A percentile compares a stretch with the other conserved stretches of the same genome.
Conservation (phyloP, 2,888 invertebrate genomes). For the Cyrtodaria siliqua region DNA sequence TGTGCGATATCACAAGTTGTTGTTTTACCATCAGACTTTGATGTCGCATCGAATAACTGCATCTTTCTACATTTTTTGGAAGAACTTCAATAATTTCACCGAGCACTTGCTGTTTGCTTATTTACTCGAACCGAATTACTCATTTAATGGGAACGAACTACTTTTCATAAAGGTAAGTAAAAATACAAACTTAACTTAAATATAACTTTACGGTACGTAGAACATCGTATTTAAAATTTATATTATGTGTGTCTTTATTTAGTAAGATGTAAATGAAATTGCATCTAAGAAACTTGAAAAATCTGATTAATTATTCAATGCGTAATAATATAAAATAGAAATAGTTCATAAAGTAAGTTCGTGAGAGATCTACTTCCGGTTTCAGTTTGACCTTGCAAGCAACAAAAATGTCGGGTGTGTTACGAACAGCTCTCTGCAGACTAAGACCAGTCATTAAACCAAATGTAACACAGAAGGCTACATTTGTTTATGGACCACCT, state of each 20-base stretch:
- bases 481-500: constrained; percentile 68
- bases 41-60: neutral
- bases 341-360: constrained; percentile 58
- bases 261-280: too few relatives aligned
- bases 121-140: constrained; percentile 43
- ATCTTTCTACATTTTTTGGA: neutral
- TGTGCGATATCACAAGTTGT: neutral
- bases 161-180: neutral
- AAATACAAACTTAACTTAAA: neutral
- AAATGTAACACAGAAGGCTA: constrained; percentile 46
- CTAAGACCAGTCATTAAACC: constrained; percentile 33
- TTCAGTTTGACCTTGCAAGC: constrained; percentile 31
- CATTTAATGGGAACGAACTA: constrained; percentile 6
- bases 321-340: constrained; percentile 27
- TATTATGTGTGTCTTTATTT: too few relatives aligned
- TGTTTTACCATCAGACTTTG: constrained; percentile 1
- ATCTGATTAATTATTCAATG: constrained; percentile 39
- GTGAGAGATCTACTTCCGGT: constrained; percentile 56
- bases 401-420: constrained; percentile 18
- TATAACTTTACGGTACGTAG: too few relatives aligned
- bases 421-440: constrained; percentile 27
- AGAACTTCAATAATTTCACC: neutral
- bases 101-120: constrained; percentile 43
- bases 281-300: too few relatives aligned
- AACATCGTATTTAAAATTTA: too few relatives aligned